Evolutionary conservation across 1,140 invertebrate species (phyloP), one percentile per base, ranked within the genome.

Genomic region (Brachionus calyciflorus): DNA sequence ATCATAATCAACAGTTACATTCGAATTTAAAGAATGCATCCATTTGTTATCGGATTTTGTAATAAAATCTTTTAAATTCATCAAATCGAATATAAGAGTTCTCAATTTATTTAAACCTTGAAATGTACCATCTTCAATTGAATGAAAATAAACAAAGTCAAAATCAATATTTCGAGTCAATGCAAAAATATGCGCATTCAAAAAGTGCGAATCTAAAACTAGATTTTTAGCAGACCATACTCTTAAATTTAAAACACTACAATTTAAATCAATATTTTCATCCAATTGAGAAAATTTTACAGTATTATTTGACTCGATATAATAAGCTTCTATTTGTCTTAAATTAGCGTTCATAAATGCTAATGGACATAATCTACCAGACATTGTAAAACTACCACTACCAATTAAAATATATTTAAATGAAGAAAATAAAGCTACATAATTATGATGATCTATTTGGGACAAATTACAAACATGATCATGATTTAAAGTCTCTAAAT

Each of bases 321-420:
- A 33, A n/a, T 40, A 60, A 9, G 41, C 41, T 65, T 65, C 60
- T 6, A 65, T 21, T 65, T 44, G 17, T 44, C 60, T 65, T 19
- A 65, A 41, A 41, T 65, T 65, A 21, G 60, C 40, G 30, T 65
- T 28, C 24, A 21, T 41, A 9, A 65, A 65, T 2, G 19, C 19
- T 9, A 46, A 65, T 24, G 60, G 60, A 65, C 60, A 65, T 21
- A 65, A 26, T n/a, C 30, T 10, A 19, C 60, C 60, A 44, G n/a
- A 44, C 1, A 24, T 10, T 3, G 40, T 41, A 26, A 26, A 44
- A 21, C 28, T 60, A 2, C 17, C 28, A 33, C 44, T 21, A 44
- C 19, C 41, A 37, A 65, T 3, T 24, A 26, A 44, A 19, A 65
- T 9, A 41, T 44, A 65, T 30, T 21, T 24, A 65, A 65, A 65